A percentile compares a stretch with the other conserved stretches of the same genome.
Evolutionary conservation across 2,888 invertebrate species (phyloP).

Genomic region (Chloromyia formosa): DNA sequence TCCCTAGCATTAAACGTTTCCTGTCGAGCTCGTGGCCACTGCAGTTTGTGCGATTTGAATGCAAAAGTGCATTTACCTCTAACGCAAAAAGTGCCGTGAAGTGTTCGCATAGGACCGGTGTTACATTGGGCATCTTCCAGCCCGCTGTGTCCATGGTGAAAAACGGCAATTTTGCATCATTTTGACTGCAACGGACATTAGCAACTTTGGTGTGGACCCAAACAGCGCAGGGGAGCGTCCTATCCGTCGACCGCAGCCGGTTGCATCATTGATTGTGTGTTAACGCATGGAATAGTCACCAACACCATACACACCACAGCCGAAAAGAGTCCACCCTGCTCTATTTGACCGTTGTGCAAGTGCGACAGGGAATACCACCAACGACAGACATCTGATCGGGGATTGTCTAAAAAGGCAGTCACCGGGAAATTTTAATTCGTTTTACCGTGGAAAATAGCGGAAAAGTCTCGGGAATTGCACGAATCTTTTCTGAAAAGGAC

Average conservation of each 20-base stretch:
- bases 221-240: not conserved
- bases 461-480: not conserved
- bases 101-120: too few relatives aligned
- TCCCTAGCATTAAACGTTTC: too few relatives aligned
- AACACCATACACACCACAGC: not conserved
- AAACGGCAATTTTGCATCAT: not conserved
- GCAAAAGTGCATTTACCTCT: too few relatives aligned
- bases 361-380: not conserved
- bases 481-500: not conserved
- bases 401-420: not conserved
- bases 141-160: not conserved
- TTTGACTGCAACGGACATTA: not conserved
- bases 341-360: not conserved
- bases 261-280: not conserved
- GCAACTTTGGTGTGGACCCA: not conserved
- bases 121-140: not conserved
- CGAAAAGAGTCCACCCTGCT: too few relatives aligned
- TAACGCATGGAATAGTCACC: not conserved
- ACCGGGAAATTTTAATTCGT: not conserved
- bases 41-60: too few relatives aligned
- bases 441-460: not conserved
- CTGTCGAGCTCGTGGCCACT: too few relatives aligned
- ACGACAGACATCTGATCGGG: constrained; percentile 7
- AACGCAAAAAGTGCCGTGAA: too few relatives aligned
- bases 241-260: too few relatives aligned